Conservation (phyloP, 2,888 invertebrate species). For the Nymphalis c-album region DNA sequence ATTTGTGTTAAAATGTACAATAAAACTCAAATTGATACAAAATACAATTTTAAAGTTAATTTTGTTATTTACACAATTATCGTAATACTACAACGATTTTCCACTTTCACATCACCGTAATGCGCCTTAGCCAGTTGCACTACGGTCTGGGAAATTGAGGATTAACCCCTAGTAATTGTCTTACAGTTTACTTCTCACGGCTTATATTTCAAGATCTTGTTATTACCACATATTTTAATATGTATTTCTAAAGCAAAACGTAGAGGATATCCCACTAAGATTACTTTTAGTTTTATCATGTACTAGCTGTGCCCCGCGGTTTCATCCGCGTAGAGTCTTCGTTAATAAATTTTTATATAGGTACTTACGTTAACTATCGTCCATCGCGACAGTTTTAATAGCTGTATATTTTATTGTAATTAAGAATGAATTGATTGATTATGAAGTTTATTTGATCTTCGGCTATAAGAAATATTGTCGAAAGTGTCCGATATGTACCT, state of each 20-base stretch:
- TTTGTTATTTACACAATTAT: neutral
- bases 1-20: neutral
- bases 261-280: no score
- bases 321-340: no score
- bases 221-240: slow-evolving; percentile 3
- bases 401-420: no score
- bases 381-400: no score
- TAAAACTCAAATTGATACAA: neutral
- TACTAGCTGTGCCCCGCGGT: no score
- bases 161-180: slow-evolving; percentile 7
- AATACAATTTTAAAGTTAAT: neutral
- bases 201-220: neutral
- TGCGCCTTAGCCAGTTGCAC: slow-evolving; percentile 5
- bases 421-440: no score
- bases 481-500: neutral
- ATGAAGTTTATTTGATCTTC: no score
- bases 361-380: no score
- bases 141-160: slow-evolving; percentile 10
- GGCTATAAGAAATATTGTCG: neutral
- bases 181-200: slow-evolving; percentile 3
- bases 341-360: no score
- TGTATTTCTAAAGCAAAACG: no score
- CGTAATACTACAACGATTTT: slow-evolving; percentile 5
- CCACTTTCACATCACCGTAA: slow-evolving; percentile 7
- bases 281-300: no score